Conservation (phyloP, 2,888 invertebrate species). For the Lochmaea capreae region DNA sequence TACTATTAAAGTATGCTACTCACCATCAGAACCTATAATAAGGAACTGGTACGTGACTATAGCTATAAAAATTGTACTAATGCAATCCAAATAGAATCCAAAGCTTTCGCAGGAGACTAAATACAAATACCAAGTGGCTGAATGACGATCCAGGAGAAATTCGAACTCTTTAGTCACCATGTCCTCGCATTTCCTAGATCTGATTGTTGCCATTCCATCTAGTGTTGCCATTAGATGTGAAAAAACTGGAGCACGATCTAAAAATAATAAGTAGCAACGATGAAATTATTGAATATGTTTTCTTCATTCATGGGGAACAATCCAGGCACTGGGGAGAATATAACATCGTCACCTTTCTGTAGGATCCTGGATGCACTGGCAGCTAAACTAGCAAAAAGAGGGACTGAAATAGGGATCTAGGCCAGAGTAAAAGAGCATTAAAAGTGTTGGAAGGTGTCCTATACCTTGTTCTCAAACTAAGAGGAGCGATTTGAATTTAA, state of each 20-base stretch:
- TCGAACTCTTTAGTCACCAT: slow-evolving; percentile 82
- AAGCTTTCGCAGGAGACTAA: slow-evolving; percentile 73
- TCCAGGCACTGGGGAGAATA: too few relatives aligned
- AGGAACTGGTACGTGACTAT: slow-evolving; percentile 75
- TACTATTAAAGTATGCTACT: slow-evolving; percentile 20
- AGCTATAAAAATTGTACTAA: slow-evolving; percentile 71
- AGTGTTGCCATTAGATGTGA: slow-evolving; percentile 88
- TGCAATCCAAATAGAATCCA: slow-evolving; percentile 73
- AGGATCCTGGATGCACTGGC: too few relatives aligned
- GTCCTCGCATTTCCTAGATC: slow-evolving; percentile 79
- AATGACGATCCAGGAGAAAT: slow-evolving; percentile 76
- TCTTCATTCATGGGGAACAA: too few relatives aligned
- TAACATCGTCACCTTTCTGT: too few relatives aligned
- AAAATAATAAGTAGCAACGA: slow-evolving; percentile 42
- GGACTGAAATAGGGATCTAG: too few relatives aligned
- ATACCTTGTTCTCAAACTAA: too few relatives aligned
- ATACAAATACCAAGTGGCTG: slow-evolving; percentile 72
- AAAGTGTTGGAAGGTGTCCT: too few relatives aligned
- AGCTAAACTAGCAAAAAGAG: too few relatives aligned
- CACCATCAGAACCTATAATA: slow-evolving; percentile 69
- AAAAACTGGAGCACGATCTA: slow-evolving; percentile 89
- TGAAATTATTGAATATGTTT: background rate
- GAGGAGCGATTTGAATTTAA: too few relatives aligned
- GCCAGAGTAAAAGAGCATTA: too few relatives aligned
- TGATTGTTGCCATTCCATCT: slow-evolving; percentile 86